Base-by-base conservation (phyloP, 2,888 invertebrate species). In the Nomada hirtipes region DNA sequence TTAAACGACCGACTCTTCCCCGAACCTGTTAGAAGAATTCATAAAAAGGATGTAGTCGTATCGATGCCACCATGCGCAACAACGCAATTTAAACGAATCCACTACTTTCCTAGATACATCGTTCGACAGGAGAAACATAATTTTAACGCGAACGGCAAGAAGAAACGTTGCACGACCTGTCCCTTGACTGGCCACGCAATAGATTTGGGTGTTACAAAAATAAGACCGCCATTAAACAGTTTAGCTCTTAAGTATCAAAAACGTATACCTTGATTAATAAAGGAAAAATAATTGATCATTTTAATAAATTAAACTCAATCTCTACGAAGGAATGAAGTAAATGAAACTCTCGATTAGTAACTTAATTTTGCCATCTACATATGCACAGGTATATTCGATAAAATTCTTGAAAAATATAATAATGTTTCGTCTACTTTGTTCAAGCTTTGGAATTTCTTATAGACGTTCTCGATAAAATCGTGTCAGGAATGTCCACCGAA, bases 1-100 rank as follows among this genome's bases (percentile, higher is more conserved):
- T 90, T 96, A 18, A 95, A 96, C 80, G 95, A 96, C 7, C 92
- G 96, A 69, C 90, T 96, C 15, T 95, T 95, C 82, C 95, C 95
- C 0, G 94, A 95, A 20, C 94, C 95, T 0, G 83, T 95, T 15
- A 94, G 80, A 20, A 88, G 64, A 11, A 78, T 91, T 57, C 89
- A 88, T 60, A 85, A 78, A 1, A 79, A 87, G 2, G 89, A 91
- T 44, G 29, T 92, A 0, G 85, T 91, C 1, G 90, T 92, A 10
- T 90, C 91, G 4, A 89, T 92, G 78, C 91, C 92, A 2, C 59
- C 88, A 0, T 91, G 89, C 50, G 84, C 84, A 0, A 91, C 89
- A 0, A 84, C 86, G n/a, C 90, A 92, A 65, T 76, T 84, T 2
- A 92, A 91, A 76, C 85, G 86, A 4, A 78, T 93, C 20, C 92